Evolutionary conservation across 2,797 vertebrate genomes (phyloP), one percentile per base, ranked within the genome.

Genomic region (Mareca penelope): DNA sequence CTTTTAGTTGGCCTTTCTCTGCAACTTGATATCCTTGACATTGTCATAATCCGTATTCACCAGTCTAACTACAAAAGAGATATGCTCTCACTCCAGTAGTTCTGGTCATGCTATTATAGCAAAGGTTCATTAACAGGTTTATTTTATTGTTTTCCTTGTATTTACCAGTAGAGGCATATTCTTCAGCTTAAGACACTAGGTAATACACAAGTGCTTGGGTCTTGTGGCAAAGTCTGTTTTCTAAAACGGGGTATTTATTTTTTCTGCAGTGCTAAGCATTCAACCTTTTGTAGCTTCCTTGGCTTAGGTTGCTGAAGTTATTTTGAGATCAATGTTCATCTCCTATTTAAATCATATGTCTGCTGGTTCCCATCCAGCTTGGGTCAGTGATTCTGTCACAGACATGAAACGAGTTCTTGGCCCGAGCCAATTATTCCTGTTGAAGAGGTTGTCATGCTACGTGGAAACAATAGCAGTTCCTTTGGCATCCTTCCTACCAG

Each of bases 291-390:
- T 73, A 0, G 0, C 33, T 95, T 94, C 91, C 83, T 82, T 90
- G 89, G 83, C 88, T 91, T 82, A 78, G 35, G 80, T 14, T 69
- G 64, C 44, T 50, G 78, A 90, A 55, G 78, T 90, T 95, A 88
- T 95, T 95, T 92, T 90, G 90, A 85, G 91, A 94, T 89, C 69
- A 78, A 35, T 91, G 89, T 91, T 94, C 65, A 44, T 93, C 71
- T 89, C 75, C 75, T 92, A 85, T 95, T 96, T 93, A 85, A 93
- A 94, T 97, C 71, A 75, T 83, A 80, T 63, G 53, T 69, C 46
- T 93, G 26, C 37, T 92, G 85, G 80, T 83, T 91, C 72, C 75
- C 78, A 92, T 89, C 72, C 94, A 95, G 69, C 57, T 87, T 78
- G 55, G 80, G 85, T 89, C 88, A 91, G 71, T 94, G 82, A 84